Percentiles rank a stretch among this genome's conserved stretches.
Conservation (phyloP, 1,140 invertebrate genomes). For the Tetragnatha versicolor region DNA sequence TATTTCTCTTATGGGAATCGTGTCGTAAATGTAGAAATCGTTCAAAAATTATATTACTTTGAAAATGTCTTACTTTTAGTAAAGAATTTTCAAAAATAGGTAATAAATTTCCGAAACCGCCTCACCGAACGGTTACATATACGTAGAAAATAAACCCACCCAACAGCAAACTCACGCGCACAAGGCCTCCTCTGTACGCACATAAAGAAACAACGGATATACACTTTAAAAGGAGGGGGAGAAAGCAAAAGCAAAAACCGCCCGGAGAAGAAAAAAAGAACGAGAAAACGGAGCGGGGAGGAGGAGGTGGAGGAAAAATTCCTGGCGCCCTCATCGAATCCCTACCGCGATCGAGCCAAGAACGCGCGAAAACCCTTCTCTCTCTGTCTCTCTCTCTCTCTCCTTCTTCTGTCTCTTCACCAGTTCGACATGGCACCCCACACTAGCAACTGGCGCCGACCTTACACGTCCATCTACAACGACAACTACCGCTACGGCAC, state of each 20-base stretch:
- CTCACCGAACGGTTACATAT: too few species aligned
- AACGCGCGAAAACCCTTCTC: neutral
- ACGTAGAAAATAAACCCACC: too few species aligned
- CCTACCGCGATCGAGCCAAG: neutral
- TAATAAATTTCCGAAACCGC: too few species aligned
- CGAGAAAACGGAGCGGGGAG: neutral
- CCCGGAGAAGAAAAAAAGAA: neutral
- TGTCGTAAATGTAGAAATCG: too few species aligned
- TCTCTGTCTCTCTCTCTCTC: neutral
- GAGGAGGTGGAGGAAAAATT: slow-evolving; percentile 31
- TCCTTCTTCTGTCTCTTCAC: neutral
- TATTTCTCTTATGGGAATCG: too few species aligned
- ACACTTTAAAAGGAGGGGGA: neutral
- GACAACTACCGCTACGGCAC: slow-evolving; percentile 60
- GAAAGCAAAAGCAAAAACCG: neutral
- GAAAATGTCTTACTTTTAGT: too few species aligned
- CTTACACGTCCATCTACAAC: slow-evolving; percentile 59
- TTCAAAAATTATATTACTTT: too few species aligned
- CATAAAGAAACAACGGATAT: too few species aligned
- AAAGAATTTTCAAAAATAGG: too few species aligned
- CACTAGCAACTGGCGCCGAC: slow-evolving; percentile 56
- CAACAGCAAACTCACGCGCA: too few species aligned
- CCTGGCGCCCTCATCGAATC: neutral
- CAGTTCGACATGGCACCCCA: slow-evolving; percentile 25
- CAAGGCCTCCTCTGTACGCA: too few species aligned